These are phyloP conservation scores for Paragorgia papillata DNA, from an alignment of 92 coral and sea anemone genomes.

Conservation along the genomic window DNA sequence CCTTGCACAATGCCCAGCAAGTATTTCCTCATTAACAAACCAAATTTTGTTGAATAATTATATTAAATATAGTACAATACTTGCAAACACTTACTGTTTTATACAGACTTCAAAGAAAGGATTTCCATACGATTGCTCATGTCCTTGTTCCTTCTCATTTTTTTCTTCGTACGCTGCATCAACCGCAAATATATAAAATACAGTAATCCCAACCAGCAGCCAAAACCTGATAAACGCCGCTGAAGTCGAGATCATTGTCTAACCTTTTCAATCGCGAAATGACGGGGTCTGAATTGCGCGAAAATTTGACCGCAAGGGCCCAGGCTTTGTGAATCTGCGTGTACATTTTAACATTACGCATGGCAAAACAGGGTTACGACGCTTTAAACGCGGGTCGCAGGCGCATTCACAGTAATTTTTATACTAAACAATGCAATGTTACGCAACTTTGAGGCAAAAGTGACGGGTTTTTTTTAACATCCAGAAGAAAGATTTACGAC, in stretches of 20 bases:
- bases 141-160: not conserved
- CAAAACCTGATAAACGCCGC: slow-evolving; percentile 1
- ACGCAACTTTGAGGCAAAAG: not conserved
- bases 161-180: not conserved
- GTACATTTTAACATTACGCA: slow-evolving; percentile 22
- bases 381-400: not conserved
- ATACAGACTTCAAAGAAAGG: slow-evolving; percentile 2
- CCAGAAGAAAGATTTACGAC: not conserved
- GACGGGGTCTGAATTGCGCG: not conserved
- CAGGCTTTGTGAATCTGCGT: slow-evolving; percentile 18
- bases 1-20: too few relatives aligned
- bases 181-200: slow-evolving; percentile 1
- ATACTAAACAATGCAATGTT: not conserved
- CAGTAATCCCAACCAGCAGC: slow-evolving; percentile 15
- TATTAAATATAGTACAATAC: too few relatives aligned
- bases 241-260: not conserved
- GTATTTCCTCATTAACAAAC: too few relatives aligned
- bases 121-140: not conserved
- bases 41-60: too few relatives aligned
- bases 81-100: not conserved
- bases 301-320: slow-evolving; percentile 20
- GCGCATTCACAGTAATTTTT: not conserved
- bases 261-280: not conserved
- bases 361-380: not conserved
- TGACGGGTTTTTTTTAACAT: not conserved